A percentile compares a stretch with the other conserved stretches of the same genome.
phyloP scores from a whole-genome alignment of 64 coral and sea anemone species.

The Actinia equina region DNA sequence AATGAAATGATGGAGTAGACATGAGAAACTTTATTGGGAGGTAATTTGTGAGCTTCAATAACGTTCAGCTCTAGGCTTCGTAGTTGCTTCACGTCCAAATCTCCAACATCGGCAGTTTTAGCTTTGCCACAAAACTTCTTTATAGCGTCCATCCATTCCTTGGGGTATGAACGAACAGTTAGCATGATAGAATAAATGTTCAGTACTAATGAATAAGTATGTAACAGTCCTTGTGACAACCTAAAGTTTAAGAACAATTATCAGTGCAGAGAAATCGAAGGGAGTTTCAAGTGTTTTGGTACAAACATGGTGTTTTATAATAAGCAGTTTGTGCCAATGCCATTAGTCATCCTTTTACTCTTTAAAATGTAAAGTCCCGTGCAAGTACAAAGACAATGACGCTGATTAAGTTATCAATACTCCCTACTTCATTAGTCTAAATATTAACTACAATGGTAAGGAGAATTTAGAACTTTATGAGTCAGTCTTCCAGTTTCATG shows the following conservation, averaged over 20 bases:
- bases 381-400: background rate
- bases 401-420: background rate
- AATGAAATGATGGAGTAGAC: conserved; percentile 87
- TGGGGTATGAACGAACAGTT: background rate
- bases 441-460: background rate
- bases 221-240: background rate
- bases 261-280: background rate
- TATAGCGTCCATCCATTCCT: conserved; percentile 98
- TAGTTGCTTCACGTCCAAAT: conserved; percentile 87
- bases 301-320: background rate
- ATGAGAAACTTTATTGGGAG: conserved; percentile 83
- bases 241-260: background rate
- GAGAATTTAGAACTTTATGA: background rate
- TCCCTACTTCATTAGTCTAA: background rate
- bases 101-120: conserved; percentile 41
- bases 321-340: background rate
- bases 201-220: no score
- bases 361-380: background rate
- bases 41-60: conserved; percentile 88
- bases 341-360: background rate
- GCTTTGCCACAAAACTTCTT: conserved; percentile 91
- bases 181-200: background rate
- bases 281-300: background rate
- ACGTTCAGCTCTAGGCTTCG: conserved; percentile 84
- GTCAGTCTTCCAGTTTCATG: background rate